Conservation (phyloP, 2,888 invertebrate species). For the Phortica magna region DNA sequence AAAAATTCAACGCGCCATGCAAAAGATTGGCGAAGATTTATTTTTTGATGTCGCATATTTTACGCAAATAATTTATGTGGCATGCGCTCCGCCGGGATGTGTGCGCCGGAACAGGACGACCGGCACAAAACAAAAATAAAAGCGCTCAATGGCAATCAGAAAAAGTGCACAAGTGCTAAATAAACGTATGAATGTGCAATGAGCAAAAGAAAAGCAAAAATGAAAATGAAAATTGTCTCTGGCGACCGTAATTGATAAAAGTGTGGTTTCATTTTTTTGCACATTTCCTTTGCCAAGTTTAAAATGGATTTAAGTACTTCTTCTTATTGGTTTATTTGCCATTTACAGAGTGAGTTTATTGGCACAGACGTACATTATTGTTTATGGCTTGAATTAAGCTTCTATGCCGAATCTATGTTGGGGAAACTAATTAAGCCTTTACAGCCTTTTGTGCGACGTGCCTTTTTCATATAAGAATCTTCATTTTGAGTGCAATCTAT, state of each 20-base stretch:
- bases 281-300: neutral
- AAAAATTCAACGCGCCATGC: constrained; percentile 26
- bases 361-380: no score
- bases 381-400: neutral
- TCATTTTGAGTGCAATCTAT: neutral
- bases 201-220: neutral
- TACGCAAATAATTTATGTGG: constrained; percentile 75
- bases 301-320: neutral
- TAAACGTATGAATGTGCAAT: constrained; percentile 28
- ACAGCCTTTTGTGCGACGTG: no score
- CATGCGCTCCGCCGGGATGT: constrained; percentile 45
- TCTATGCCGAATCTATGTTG: no score
- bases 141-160: constrained; percentile 6
- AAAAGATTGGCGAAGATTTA: constrained; percentile 74
- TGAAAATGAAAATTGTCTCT: neutral
- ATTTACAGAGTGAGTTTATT: no score
- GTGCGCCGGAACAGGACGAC: no score
- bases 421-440: no score
- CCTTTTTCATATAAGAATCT: no score
- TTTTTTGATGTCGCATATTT: constrained; percentile 70
- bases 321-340: no score
- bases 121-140: constrained; percentile 45
- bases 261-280: neutral
- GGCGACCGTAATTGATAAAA: constrained; percentile 17
- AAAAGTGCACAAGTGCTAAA: constrained; percentile 17